Base-by-base conservation (phyloP, 2,888 invertebrate species). In the Orthosia gracilis region DNA sequence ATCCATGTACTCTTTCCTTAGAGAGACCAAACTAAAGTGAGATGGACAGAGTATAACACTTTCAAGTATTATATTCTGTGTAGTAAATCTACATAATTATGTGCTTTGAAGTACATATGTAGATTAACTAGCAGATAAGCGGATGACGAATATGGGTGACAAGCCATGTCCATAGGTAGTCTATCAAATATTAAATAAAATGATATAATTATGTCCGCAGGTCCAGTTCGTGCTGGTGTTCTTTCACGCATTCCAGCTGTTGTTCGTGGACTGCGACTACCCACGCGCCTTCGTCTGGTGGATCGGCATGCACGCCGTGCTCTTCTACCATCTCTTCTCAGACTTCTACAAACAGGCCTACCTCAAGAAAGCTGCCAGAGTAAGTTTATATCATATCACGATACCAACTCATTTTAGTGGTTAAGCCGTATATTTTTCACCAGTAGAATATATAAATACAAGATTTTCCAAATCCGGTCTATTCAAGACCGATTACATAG, bases 251-350 rank as follows among this genome's bases (percentile, higher is more conserved):
- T 98, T 98, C 97, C 98, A 98, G 92, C 97, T 99, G 71, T 96
- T 99, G 85, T 98, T 99, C 97, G 97, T 97, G 86, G 98, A 98
- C 68, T 99, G 99, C 97, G 97, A 98, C 92, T 99, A 99, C 93
- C 99, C 99, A 0, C 97, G 98, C 73, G 98, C 98, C 5, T 98
- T 99, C 93, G 98, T 98, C 81, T 98, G 98, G 98, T 98, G 98
- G 97, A 99, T 99, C 91, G 98, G 98, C 80, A 97, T 98, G 91
- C 99, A 99, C 94, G 99, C 99, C 2, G 96, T 99, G 49, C 98
- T 99, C 97, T 99, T 99, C 97, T 98, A 98, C 93, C 98, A 98
- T 95, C 97, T 99, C 70, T 99, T 99, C 97, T 98, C 98, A 1
- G 97, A 98, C 92, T 99, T 99, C 97, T 99, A 99, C 97, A 97